Conservation (phyloP, 1,140 invertebrate species). For the Amphibalanus amphitrite region DNA sequence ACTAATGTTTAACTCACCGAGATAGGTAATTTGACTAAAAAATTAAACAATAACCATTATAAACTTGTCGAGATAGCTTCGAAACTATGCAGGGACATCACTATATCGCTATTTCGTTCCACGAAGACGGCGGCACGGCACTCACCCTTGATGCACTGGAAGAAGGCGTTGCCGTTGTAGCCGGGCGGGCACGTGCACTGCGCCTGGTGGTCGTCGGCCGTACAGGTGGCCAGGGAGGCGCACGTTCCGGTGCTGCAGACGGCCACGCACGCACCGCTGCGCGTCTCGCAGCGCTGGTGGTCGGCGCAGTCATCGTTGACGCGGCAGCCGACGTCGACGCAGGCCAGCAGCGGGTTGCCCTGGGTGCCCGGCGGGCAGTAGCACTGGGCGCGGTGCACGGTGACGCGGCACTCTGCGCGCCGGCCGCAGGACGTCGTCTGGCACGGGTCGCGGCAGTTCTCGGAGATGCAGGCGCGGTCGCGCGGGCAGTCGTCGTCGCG, state of each 20-base stretch:
- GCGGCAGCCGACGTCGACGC: constrained; percentile 61
- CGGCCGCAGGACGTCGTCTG: constrained; percentile 47
- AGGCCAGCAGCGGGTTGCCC: constrained; percentile 58
- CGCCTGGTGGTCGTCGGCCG: constrained; percentile 51
- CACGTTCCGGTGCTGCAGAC: constrained; percentile 57
- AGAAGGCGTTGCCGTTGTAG: constrained; percentile 56
- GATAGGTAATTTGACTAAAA: too few species aligned
- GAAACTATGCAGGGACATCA: too few species aligned
- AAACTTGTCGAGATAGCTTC: too few species aligned
- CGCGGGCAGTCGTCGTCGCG: constrained; percentile 64
- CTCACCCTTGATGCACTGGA: constrained; percentile 37
- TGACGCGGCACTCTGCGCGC: constrained; percentile 59
- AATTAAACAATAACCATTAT: too few species aligned
- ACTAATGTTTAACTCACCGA: too few species aligned
- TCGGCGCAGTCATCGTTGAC: constrained; percentile 81
- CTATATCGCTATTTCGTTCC: too few species aligned
- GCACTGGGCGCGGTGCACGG: too few species aligned
- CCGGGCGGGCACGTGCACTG: constrained; percentile 56
- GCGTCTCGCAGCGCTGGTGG: constrained; percentile 60
- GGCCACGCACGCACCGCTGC: constrained; percentile 63
- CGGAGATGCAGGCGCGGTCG: constrained; percentile 58
- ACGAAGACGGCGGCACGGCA: too few species aligned
- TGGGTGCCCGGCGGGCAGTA: too few species aligned
- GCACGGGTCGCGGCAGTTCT: constrained; percentile 64
- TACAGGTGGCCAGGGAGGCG: constrained; percentile 51